Percentiles rank a stretch among this genome's conserved stretches.
Conservation (phyloP, 1,140 invertebrate genomes). For the Helicoverpa armigera region DNA sequence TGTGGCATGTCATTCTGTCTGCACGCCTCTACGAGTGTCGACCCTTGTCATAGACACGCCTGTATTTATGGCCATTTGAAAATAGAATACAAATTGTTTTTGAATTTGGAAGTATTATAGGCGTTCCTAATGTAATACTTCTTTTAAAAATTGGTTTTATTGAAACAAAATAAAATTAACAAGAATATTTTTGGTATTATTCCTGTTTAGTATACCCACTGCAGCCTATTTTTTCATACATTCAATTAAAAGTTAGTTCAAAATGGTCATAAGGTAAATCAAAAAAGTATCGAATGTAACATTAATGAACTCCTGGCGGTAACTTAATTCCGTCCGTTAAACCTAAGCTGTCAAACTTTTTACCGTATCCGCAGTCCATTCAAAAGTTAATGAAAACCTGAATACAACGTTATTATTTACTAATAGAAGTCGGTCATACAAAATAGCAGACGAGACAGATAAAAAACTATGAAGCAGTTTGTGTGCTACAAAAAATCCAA, state of each 20-base stretch:
- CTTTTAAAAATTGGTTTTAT: neutral
- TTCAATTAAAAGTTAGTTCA: neutral
- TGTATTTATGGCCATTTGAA: slow-evolving; percentile 49
- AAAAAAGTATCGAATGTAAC: neutral
- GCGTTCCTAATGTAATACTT: neutral
- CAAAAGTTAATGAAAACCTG: slow-evolving; percentile 34
- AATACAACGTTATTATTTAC: slow-evolving; percentile 10
- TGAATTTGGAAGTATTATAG: slow-evolving; percentile 28
- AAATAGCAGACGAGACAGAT: slow-evolving; percentile 10
- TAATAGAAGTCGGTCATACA: slow-evolving; percentile 21
- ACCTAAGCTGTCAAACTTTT: slow-evolving; percentile 1
- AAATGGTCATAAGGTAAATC: too few relatives aligned
- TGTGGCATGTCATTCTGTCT: slow-evolving; percentile 41
- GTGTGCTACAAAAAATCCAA: slow-evolving; percentile 21
- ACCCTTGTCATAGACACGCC: slow-evolving; percentile 53
- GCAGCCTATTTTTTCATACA: neutral
- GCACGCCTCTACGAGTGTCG: slow-evolving; percentile 48
- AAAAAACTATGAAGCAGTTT: slow-evolving; percentile 25
- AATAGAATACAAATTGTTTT: slow-evolving; percentile 47
- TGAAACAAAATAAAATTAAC: neutral
- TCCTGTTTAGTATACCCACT: too few relatives aligned
- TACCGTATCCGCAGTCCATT: slow-evolving; percentile 5
- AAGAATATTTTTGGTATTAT: too few relatives aligned
- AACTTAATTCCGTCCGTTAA: neutral
- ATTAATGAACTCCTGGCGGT: neutral